Evolutionary conservation across 2,797 vertebrate species (phyloP), one percentile per base, ranked within the genome.

Genomic region (Enteromius paludinosus): DNA sequence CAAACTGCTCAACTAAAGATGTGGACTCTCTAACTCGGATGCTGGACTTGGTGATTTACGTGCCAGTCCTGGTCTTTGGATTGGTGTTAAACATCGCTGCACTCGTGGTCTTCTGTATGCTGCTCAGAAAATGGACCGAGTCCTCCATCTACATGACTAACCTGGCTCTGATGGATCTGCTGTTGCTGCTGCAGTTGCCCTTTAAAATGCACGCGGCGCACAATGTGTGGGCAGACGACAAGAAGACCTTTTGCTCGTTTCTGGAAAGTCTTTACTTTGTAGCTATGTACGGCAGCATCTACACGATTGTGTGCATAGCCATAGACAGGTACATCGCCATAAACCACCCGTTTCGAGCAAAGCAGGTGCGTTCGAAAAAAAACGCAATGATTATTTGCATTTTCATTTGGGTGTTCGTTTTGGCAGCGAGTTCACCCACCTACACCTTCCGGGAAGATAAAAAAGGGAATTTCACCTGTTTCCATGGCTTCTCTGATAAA

Each of bases 61-160:
- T 97, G 14, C 97, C 97, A 45, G 94, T 94, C 69, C 96, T 97
- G 81, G 4, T 96, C 47, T 3, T 94, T 0, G 97, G 97, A 49
- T 73, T 96, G 8, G 0, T 92, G 15, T 92, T 97, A 35, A 98
- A 98, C 3, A 0, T 68, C 1, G 18, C 79, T 0, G 96, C 96
- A 2, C 92, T 99, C 79, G 25, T 20, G 0, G 90, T 95, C 49
- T 97, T 98, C 87, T 94, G 94, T 33, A 0, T 66, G 54, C 85
- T 92, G 61, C 90, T 97, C 83, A 92, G 86, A 66, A 96, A 94
- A 88, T 94, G 93, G 92, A 95, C 90, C 0, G 96, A 95, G 90
- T 95, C 96, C 9, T 94, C 92, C 0, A 95, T 97, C 89, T 98
- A 96, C 92, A 97, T 98, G 96, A 95, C 95, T 87, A 98, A 92